phyloP scores from a whole-genome alignment of 2,888 invertebrate species.

The Scaptomyza parva region DNA sequence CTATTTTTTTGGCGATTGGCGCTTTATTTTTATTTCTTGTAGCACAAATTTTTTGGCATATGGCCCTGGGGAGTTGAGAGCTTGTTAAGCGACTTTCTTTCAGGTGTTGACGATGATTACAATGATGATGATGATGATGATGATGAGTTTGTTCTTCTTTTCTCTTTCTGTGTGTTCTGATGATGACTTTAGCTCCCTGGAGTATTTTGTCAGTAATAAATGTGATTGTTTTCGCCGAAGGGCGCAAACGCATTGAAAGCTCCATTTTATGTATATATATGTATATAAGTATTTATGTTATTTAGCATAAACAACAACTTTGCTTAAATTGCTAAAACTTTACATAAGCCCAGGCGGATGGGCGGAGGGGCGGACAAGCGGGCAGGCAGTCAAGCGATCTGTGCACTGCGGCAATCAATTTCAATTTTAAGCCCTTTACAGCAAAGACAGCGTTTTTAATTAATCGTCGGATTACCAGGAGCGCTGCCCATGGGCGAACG shows the following conservation, averaged over 20 bases:
- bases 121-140: slow-evolving; percentile 37
- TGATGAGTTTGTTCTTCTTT: slow-evolving; percentile 33
- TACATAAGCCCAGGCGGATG: slow-evolving; percentile 54
- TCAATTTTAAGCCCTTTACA: slow-evolving; percentile 78
- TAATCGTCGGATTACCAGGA: slow-evolving; percentile 81
- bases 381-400: slow-evolving; percentile 20
- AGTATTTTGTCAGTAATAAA: slow-evolving; percentile 65
- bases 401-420: slow-evolving; percentile 70
- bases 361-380: not conserved
- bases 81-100: slow-evolving; percentile 69
- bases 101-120: slow-evolving; percentile 55
- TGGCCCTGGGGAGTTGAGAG: slow-evolving; percentile 67
- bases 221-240: slow-evolving; percentile 70
- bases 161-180: slow-evolving; percentile 1
- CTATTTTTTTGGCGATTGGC: slow-evolving; percentile 46
- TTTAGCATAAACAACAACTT: slow-evolving; percentile 58
- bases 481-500: slow-evolving; percentile 39
- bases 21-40: slow-evolving; percentile 53
- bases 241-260: slow-evolving; percentile 31
- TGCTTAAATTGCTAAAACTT: slow-evolving; percentile 68
- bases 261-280: slow-evolving; percentile 45
- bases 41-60: slow-evolving; percentile 47
- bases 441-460: slow-evolving; percentile 83
- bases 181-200: slow-evolving; percentile 69
- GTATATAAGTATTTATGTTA: slow-evolving; percentile 62